Conservation (phyloP, 2,888 invertebrate genomes). For the Polyploca ridens region DNA sequence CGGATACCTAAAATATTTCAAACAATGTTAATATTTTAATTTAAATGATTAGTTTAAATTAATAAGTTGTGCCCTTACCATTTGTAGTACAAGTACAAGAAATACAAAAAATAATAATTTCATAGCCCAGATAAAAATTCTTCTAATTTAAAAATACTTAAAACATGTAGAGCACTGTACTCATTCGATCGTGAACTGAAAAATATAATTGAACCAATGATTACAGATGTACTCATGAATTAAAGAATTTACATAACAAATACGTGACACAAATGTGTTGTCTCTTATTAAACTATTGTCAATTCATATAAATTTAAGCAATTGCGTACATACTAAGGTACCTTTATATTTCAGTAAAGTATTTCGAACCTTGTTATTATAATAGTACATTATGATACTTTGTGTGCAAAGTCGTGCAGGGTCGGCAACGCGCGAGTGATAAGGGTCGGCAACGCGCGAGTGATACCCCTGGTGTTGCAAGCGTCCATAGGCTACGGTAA, state of each 20-base stretch:
- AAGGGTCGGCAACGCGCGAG: too few relatives aligned
- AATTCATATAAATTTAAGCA: neutral
- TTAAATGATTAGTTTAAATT: slow-evolving; percentile 4
- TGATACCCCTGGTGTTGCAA: too few relatives aligned
- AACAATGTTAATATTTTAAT: slow-evolving; percentile 5
- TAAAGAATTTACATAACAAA: slow-evolving; percentile 40
- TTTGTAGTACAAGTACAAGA: neutral
- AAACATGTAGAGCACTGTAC: slow-evolving; percentile 18
- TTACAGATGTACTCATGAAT: slow-evolving; percentile 29
- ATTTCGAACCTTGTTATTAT: too few relatives aligned
- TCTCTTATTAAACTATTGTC: slow-evolving; percentile 15
- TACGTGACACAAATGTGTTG: slow-evolving; percentile 36
- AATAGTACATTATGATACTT: too few relatives aligned
- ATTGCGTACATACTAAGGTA: neutral
- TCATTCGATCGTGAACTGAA: slow-evolving; percentile 18
- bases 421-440: too few relatives aligned
- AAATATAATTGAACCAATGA: slow-evolving; percentile 25
- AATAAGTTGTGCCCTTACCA: slow-evolving; percentile 17
- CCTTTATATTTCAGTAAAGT: neutral
- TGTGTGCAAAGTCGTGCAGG: too few relatives aligned
- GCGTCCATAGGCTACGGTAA: too few relatives aligned
- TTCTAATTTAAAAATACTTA: neutral
- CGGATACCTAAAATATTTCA: slow-evolving; percentile 32
- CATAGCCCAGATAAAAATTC: neutral
- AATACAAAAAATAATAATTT: neutral